Conservation (phyloP, 2,113 vertebrate genomes). For the western clawed frog (Xenopus tropicalis) region UCB_Xtro_10.0 CM004450.2:85044001-85044500, state of each 20-base stretch:
- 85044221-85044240: slow-evolving; percentile 44
- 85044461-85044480: slow-evolving; percentile 41
- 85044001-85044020: too few relatives aligned
- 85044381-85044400: slow-evolving; percentile 56
- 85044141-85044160: background rate
- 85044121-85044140: background rate
- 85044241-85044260: slow-evolving; percentile 47
- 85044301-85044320: slow-evolving; percentile 42
- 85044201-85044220: background rate
- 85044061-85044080: too few relatives aligned
- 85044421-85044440: slow-evolving; percentile 19
- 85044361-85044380: slow-evolving; percentile 38
- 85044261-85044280: slow-evolving; percentile 48
- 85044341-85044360: slow-evolving; percentile 55
- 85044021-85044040: too few relatives aligned
- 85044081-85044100: background rate
- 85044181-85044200: background rate
- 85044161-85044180: background rate
- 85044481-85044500: slow-evolving; percentile 45
- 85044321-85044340: slow-evolving; percentile 47
- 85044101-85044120: background rate
- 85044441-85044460: slow-evolving; percentile 38
- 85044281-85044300: slow-evolving; percentile 49
- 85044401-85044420: slow-evolving; percentile 46
- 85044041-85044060: too few relatives aligned